These are phyloP conservation scores for Chitala chitala DNA, from an alignment of 2,113 vertebrate genomes.

Conservation along the genomic window DNA sequence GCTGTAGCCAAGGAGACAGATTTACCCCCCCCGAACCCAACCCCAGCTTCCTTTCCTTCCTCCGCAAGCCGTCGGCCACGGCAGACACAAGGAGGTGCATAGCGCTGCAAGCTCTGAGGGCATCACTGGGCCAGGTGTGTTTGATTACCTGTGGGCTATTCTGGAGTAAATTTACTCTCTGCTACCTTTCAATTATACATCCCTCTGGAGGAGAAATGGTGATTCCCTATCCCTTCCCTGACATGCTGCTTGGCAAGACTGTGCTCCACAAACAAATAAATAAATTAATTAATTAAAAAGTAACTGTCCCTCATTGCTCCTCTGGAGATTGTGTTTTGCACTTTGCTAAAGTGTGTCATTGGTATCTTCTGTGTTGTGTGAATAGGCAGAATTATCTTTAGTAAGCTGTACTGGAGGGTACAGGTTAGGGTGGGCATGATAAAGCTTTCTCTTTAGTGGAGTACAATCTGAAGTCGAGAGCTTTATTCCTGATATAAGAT, in stretches of 20 bases:
- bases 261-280: neutral
- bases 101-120: neutral
- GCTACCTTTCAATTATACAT: conserved; percentile 10
- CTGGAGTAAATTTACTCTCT: neutral
- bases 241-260: neutral
- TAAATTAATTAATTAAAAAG: neutral
- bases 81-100: neutral
- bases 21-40: neutral
- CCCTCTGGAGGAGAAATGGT: neutral
- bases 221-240: neutral
- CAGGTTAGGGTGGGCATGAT: neutral
- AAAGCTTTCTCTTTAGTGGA: neutral
- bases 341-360: neutral
- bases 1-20: neutral
- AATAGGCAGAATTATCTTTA: neutral
- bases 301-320: neutral
- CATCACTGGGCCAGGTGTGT: neutral
- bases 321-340: neutral
- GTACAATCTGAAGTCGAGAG: no score
- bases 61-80: neutral
- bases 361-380: neutral
- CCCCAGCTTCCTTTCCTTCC: neutral
- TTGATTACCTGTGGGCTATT: neutral
- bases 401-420: neutral
- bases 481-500: no score